These are phyloP conservation scores for Julus scanicus DNA, from an alignment of 2,888 invertebrate species.

Conservation along the genomic window DNA sequence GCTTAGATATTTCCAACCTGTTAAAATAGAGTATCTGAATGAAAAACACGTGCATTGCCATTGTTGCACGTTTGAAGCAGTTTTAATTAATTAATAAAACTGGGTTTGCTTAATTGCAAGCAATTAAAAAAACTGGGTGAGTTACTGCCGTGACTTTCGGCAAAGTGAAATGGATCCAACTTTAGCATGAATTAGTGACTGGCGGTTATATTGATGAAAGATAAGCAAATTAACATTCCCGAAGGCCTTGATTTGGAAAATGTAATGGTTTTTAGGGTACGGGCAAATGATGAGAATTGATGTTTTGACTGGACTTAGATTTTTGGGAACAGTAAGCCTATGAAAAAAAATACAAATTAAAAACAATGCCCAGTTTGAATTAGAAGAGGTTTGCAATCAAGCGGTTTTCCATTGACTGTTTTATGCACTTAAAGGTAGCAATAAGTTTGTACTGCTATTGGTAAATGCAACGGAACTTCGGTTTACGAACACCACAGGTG, in stretches of 20 bases:
- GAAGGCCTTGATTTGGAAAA: background rate
- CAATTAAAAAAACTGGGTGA: background rate
- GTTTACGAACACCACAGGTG: too few relatives aligned
- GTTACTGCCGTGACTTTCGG: background rate
- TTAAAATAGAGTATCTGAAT: background rate
- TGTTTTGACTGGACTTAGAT: background rate
- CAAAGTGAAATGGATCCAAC: background rate
- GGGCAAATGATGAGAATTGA: background rate
- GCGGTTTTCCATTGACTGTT: too few relatives aligned
- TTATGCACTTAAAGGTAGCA: too few relatives aligned
- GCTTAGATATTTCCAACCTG: background rate
- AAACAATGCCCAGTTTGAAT: too few relatives aligned
- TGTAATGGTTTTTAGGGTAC: background rate
- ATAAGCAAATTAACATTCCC: background rate
- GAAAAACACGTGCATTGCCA: background rate
- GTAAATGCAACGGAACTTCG: too few relatives aligned
- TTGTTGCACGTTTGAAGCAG: constrained; percentile 27
- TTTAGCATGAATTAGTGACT: background rate
- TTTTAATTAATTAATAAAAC: constrained; percentile 1
- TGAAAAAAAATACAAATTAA: too few relatives aligned
- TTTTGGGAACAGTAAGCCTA: too few relatives aligned
- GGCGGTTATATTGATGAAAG: background rate
- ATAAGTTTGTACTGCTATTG: too few relatives aligned
- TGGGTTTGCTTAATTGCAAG: constrained; percentile 23
- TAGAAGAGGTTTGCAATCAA: too few relatives aligned